Evolutionary conservation across 2,888 invertebrate species (phyloP).

Genomic region (Ormyrus nitidulus): DNA sequence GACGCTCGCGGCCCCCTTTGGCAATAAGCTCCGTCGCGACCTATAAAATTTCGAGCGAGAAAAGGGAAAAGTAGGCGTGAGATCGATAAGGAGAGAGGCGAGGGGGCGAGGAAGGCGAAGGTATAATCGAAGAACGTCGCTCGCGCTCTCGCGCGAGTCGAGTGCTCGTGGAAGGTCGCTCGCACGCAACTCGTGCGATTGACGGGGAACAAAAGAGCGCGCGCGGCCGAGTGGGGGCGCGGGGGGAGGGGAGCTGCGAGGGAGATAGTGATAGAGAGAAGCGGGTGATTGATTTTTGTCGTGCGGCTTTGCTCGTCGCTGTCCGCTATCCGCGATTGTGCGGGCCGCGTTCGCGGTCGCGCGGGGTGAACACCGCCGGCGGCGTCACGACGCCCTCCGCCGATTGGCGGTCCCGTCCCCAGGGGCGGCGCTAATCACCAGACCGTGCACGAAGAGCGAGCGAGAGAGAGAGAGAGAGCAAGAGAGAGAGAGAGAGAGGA

Average conservation of each 20-base stretch:
- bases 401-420: constrained; percentile 74
- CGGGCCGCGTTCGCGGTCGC: constrained; percentile 62
- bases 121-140: neutral
- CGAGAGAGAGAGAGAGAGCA: constrained; percentile 20
- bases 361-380: constrained; percentile 67
- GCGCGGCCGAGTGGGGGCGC: constrained; percentile 38
- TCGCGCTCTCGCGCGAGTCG: constrained; percentile 29
- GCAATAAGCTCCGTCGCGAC: neutral
- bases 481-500: constrained; percentile 22
- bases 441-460: constrained; percentile 67
- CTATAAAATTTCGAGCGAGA: neutral
- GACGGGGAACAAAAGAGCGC: constrained; percentile 56
- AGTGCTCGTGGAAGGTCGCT: constrained; percentile 31
- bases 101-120: neutral
- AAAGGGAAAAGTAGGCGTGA: neutral
- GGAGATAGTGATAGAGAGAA: constrained; percentile 60
- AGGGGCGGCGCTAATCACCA: constrained; percentile 75
- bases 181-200: constrained; percentile 50
- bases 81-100: constrained; percentile 29
- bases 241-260: constrained; percentile 14
- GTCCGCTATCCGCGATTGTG: constrained; percentile 69
- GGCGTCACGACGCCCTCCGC: constrained; percentile 74
- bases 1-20: too few relatives aligned
- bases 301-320: constrained; percentile 71
- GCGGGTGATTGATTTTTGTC: constrained; percentile 75